Evolutionary conservation across 2,797 vertebrate species (phyloP).

Genomic region (Esox masquinongy): DNA sequence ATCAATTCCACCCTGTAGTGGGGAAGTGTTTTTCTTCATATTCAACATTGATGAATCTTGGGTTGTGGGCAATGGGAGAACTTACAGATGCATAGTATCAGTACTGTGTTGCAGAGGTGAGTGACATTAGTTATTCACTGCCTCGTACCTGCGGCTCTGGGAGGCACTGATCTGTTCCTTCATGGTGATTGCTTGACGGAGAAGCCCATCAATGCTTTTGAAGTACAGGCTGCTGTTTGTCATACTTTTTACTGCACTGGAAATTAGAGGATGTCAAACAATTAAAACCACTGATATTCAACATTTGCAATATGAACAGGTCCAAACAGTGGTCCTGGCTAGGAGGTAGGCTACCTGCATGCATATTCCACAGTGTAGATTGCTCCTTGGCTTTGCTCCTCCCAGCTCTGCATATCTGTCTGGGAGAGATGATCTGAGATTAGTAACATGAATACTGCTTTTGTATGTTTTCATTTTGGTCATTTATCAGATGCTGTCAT

Average conservation of each 20-base stretch:
- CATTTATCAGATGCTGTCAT: too few relatives aligned
- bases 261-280: slow-evolving; percentile 22
- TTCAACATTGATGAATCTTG: neutral
- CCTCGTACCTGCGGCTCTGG: slow-evolving; percentile 89
- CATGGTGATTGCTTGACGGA: slow-evolving; percentile 85
- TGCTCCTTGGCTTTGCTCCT: slow-evolving; percentile 97
- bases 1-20: neutral
- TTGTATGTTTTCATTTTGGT: too few relatives aligned
- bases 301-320: neutral
- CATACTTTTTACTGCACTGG: slow-evolving; percentile 94
- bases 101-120: neutral
- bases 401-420: slow-evolving; percentile 98
- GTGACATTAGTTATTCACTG: slow-evolving; percentile 12
- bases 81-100: neutral
- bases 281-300: neutral
- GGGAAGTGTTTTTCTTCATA: neutral
- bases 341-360: slow-evolving; percentile 79
- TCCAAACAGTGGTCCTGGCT: neutral
- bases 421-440: slow-evolving; percentile 48
- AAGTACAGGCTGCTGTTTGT: slow-evolving; percentile 91
- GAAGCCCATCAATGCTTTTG: slow-evolving; percentile 89
- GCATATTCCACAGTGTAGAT: slow-evolving; percentile 96
- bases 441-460: neutral
- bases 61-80: slow-evolving; percentile 1
- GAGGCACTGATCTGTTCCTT: slow-evolving; percentile 85